phyloP scores from a whole-genome alignment of 1,140 invertebrate species.

The Halyomorpha halys region DNA sequence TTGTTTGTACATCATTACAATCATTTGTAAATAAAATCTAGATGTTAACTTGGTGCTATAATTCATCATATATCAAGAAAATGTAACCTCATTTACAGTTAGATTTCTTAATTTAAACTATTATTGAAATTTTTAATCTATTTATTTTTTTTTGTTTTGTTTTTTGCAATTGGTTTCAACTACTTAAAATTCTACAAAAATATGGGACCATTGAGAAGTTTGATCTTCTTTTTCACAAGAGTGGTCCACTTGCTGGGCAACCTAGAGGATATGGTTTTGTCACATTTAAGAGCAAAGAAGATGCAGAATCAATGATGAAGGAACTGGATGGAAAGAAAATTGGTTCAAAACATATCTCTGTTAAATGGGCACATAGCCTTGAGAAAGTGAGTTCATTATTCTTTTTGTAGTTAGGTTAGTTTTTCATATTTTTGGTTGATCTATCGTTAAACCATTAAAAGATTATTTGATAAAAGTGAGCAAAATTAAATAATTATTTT shows the following conservation, averaged over 20 bases:
- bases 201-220: conserved; percentile 86
- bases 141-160: conserved; percentile 19
- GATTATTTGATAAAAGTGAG: no score
- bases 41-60: no score
- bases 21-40: no score
- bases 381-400: conserved; percentile 44
- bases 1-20: no score
- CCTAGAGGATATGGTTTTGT: conserved; percentile 89
- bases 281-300: conserved; percentile 59
- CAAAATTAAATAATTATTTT: no score
- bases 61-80: no score
- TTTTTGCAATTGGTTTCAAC: conserved; percentile 66
- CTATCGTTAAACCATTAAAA: no score
- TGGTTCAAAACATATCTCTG: conserved; percentile 61
- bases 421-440: no score
- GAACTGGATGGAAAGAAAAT: conserved; percentile 63
- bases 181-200: conserved; percentile 88
- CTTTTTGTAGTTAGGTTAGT: no score
- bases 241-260: conserved; percentile 74
- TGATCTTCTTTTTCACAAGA: conserved; percentile 85
- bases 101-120: no score
- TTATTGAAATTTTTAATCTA: conserved; percentile 5
- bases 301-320: conserved; percentile 53
- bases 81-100: no score
- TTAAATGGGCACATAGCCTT: conserved; percentile 70